A percentile compares a stretch with the other conserved stretches of the same genome.
Evolutionary conservation across 2,797 vertebrate genomes (phyloP).

Genomic region (Steatocranus sp.): DNA sequence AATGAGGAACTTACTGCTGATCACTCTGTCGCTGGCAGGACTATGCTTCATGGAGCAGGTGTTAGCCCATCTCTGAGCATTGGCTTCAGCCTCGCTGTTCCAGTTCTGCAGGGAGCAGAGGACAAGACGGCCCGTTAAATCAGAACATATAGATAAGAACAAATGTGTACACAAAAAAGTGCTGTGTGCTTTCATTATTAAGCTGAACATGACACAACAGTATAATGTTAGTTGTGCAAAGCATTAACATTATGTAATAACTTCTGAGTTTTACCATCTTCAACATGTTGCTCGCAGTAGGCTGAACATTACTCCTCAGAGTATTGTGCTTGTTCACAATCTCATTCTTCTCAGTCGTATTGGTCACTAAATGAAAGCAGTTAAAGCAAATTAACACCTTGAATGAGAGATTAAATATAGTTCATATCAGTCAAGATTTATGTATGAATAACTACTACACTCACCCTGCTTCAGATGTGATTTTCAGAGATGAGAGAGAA

Average conservation of each 20-base stretch:
- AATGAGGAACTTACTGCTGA: constrained; percentile 25
- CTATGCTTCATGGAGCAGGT: constrained; percentile 52
- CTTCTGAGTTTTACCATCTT: constrained; percentile 42
- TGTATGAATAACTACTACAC: background rate
- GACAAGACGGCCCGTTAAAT: background rate
- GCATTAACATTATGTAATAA: background rate
- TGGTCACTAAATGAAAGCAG: background rate
- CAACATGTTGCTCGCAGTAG: constrained; percentile 49
- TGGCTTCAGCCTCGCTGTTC: constrained; percentile 41
- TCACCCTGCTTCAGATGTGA: background rate
- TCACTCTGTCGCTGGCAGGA: background rate
- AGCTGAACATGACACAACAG: background rate
- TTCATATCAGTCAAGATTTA: background rate
- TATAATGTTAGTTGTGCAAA: background rate
- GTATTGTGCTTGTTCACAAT: constrained; percentile 53
- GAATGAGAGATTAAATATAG: background rate
- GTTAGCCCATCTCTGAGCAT: constrained; percentile 54
- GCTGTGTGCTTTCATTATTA: background rate
- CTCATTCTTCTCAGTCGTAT: background rate
- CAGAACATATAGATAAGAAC: background rate
- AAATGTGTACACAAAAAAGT: background rate
- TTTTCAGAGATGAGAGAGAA: background rate
- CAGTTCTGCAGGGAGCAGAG: constrained; percentile 41
- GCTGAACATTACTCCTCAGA: constrained; percentile 29
- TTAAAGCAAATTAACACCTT: background rate